Conservation (phyloP, 2,797 vertebrate genomes). For the Lagocephalus sceleratus region DNA sequence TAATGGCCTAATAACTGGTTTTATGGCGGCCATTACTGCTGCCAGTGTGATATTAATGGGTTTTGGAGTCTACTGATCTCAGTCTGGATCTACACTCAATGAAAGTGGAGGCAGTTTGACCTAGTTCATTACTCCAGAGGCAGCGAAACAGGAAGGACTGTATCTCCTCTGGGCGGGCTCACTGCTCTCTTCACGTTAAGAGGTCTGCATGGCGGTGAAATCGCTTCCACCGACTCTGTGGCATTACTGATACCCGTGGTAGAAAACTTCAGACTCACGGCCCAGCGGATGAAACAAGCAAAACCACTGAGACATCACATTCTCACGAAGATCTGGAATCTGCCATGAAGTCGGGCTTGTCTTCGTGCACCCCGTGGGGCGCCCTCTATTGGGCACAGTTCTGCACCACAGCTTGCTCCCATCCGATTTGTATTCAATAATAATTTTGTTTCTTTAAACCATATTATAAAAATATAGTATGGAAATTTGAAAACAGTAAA, state of each 20-base stretch:
- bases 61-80: slow-evolving; percentile 28
- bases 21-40: slow-evolving; percentile 24
- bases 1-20: slow-evolving; percentile 21
- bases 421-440: too few species aligned
- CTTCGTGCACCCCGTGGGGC: neutral
- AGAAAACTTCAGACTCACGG: neutral
- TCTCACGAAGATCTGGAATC: neutral
- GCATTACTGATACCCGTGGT: too few species aligned
- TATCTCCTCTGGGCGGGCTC: slow-evolving; percentile 45
- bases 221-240: neutral
- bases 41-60: slow-evolving; percentile 38
- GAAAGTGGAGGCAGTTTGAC: slow-evolving; percentile 62
- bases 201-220: slow-evolving; percentile 30
- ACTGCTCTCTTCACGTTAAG: slow-evolving; percentile 37
- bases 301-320: too few species aligned
- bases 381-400: slow-evolving; percentile 55
- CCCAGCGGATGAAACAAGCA: too few species aligned
- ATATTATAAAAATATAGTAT: too few species aligned
- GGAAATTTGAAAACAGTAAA: too few species aligned
- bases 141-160: slow-evolving; percentile 44
- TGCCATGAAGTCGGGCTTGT: neutral
- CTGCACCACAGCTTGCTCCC: slow-evolving; percentile 30
- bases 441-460: too few species aligned
- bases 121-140: slow-evolving; percentile 52
- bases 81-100: slow-evolving; percentile 35